These are phyloP conservation scores for Callipepla californica DNA, from an alignment of 2,113 vertebrate species.

Conservation along the genomic window DNA sequence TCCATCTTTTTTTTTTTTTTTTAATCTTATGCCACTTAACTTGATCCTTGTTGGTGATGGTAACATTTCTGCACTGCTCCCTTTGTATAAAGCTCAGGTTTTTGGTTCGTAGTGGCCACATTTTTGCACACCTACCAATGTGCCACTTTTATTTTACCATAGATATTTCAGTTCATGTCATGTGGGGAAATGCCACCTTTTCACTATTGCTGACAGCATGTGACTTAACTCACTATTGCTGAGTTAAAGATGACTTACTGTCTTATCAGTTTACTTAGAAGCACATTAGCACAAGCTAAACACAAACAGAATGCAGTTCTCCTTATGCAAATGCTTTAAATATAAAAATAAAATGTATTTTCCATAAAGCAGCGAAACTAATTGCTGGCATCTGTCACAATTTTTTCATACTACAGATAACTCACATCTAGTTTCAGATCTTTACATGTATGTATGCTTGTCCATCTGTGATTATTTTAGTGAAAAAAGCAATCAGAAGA, in stretches of 20 bases:
- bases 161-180: background rate
- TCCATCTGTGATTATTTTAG: background rate
- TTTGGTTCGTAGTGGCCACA: background rate
- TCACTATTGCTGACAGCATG: constrained; percentile 23
- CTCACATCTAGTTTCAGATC: background rate
- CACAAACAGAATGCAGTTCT: constrained; percentile 35
- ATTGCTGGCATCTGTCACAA: constrained; percentile 6
- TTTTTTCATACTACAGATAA: background rate
- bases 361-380: constrained; percentile 19
- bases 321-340: constrained; percentile 10
- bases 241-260: background rate
- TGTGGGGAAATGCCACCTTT: constrained; percentile 28
- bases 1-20: constrained; percentile 13
- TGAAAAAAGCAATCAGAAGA: background rate
- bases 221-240: constrained; percentile 1
- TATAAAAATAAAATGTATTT: constrained; percentile 72
- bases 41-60: background rate
- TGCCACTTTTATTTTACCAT: constrained; percentile 20
- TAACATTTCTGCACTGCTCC: background rate
- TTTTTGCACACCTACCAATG: background rate
- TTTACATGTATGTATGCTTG: background rate
- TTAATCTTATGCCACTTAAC: background rate
- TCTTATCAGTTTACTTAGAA: background rate
- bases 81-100: background rate
- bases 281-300: constrained; percentile 23